Conservation (phyloP, 37 sponge, comb jelly and placozoan species). For the Eunapius fragilis region DNA sequence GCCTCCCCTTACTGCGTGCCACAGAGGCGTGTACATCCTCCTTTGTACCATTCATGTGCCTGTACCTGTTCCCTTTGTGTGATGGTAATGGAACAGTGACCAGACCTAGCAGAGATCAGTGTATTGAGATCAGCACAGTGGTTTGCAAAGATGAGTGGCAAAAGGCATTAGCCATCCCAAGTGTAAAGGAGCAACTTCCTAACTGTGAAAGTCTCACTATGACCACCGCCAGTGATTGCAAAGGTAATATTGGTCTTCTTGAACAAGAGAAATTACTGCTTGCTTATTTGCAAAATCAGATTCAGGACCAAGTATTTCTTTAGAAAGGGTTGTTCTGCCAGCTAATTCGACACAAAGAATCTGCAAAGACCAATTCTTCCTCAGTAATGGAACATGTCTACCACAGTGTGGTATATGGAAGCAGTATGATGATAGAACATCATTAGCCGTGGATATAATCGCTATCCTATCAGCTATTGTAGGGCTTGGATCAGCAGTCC, state of each 20-base stretch:
- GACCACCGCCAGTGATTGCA: too few species aligned
- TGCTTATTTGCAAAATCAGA: too few species aligned
- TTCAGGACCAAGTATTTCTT: too few species aligned
- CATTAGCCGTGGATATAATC: not conserved
- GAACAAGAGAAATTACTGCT: too few species aligned
- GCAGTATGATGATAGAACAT: too few species aligned
- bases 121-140: not conserved
- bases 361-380: too few species aligned
- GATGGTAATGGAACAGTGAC: not conserved
- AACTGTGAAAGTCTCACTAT: not conserved
- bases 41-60: not conserved
- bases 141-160: not conserved
- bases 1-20: not conserved
- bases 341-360: too few species aligned
- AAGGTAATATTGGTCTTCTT: too few species aligned
- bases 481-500: constrained; percentile 11
- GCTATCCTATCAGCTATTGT: not conserved
- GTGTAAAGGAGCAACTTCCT: not conserved
- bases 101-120: not conserved
- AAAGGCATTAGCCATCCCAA: not conserved
- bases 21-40: not conserved
- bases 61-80: not conserved
- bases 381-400: too few species aligned
- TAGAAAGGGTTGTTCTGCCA: too few species aligned
- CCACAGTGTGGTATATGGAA: too few species aligned